Evolutionary conservation across 2,888 invertebrate genomes (phyloP).

Genomic region (Dasysyrphus albostriatus): DNA sequence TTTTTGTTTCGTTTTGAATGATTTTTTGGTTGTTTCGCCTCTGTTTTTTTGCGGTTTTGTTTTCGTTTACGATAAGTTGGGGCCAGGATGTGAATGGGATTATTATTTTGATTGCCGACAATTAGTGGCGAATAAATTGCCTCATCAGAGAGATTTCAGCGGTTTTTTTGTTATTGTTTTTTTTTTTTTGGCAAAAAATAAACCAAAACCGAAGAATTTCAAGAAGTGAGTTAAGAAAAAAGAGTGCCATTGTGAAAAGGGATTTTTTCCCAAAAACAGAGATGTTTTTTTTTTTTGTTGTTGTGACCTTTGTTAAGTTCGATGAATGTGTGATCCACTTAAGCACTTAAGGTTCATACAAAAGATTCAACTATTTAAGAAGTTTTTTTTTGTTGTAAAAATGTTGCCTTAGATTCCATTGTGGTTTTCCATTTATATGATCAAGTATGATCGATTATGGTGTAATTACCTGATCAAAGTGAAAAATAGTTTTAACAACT

Average conservation of each 20-base stretch:
- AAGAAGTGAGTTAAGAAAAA: constrained; percentile 15
- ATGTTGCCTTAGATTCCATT: constrained; percentile 5
- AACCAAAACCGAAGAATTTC: constrained; percentile 17
- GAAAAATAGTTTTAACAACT: constrained; percentile 31
- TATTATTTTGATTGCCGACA: constrained; percentile 72
- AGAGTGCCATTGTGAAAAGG: constrained; percentile 46
- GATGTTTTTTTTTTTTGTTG: neutral
- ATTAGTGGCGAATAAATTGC: constrained; percentile 62
- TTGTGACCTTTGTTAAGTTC: constrained; percentile 32
- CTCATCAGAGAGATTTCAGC: constrained; percentile 43
- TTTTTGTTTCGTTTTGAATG: constrained; percentile 34
- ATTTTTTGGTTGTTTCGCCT: neutral
- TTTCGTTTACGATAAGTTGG: constrained; percentile 33
- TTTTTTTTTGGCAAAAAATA: neutral
- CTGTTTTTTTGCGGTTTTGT: constrained; percentile 45
- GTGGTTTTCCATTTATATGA: constrained; percentile 24
- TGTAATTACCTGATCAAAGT: constrained; percentile 60
- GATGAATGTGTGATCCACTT: constrained; percentile 15
- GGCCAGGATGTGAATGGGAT: constrained; percentile 70
- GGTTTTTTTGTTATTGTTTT: constrained; percentile 4
- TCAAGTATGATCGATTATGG: constrained; percentile 60
- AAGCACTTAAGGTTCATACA: constrained; percentile 8
- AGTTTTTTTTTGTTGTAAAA: constrained; percentile 10
- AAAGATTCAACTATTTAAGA: constrained; percentile 23
- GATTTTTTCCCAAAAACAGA: constrained; percentile 15